Evolutionary conservation across 2,113 vertebrate species (phyloP).

Genomic region (Sapayoa aenigma): DNA sequence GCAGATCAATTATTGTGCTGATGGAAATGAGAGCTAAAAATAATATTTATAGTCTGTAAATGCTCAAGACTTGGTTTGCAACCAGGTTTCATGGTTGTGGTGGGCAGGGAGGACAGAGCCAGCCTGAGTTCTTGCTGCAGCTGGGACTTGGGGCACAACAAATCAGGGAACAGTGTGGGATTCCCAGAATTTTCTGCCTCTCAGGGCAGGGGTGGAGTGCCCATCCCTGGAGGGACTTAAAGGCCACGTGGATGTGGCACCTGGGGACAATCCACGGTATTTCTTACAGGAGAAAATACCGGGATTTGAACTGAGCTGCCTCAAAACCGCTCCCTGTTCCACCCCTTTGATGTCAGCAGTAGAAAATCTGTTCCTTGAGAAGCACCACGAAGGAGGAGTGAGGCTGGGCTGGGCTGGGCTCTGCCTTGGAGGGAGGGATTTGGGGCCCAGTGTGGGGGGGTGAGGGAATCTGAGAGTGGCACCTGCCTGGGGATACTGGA

Average conservation of each 20-base stretch:
- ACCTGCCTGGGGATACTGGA: not conserved
- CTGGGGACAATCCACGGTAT: too few relatives aligned
- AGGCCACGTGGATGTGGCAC: not conserved
- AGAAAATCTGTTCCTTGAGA: not conserved
- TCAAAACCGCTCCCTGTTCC: not conserved
- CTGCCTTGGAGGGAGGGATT: not conserved
- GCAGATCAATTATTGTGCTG: not conserved
- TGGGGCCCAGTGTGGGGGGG: not conserved
- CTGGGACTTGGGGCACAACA: not conserved
- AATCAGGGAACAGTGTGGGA: not conserved
- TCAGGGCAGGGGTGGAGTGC: rapidly evolving
- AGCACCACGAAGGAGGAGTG: not conserved
- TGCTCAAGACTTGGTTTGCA: not conserved
- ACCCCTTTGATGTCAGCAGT: not conserved
- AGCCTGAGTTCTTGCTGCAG: rapidly evolving
- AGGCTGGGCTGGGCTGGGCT: not conserved
- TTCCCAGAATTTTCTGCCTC: not conserved
- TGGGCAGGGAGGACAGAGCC: not conserved
- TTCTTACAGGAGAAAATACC: not conserved
- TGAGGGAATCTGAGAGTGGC: not conserved
- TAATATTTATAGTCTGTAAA: not conserved
- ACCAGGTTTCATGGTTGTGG: rapidly evolving
- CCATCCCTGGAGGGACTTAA: not conserved
- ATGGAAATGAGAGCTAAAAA: not conserved
- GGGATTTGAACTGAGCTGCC: not conserved